Base-by-base conservation (phyloP, 2,797 vertebrate genomes). In the Rhinoraja longicauda region DNA sequence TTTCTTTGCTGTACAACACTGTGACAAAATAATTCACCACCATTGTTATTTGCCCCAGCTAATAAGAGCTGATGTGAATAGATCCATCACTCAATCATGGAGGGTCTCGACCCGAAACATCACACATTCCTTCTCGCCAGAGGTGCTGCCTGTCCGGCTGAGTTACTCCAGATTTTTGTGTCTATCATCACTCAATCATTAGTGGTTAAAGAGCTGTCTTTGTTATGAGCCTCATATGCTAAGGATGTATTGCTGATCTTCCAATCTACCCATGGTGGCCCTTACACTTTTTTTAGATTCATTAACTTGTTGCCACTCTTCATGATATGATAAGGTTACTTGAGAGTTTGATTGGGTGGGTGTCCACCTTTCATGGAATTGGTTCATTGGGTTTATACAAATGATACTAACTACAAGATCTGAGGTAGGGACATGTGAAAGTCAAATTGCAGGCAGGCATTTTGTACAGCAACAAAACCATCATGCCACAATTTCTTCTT, bases 1-100 rank as follows among this genome's bases (percentile, higher is more conserved):
- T 67, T 67, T 67, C 64, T 67, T 17, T 73, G 70, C 70, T 21
- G 70, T 73, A 21, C 70, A 73, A 21, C 70, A 21, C 70, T 73
- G 64, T 67, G 17, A 17, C 64, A 12, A 12, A 24, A 21, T 19
- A 73, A 26, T 9, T 73, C 13, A 53, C 72, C 24, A 39, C 72
- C 45, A 73, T 75, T 73, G 39, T 73, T 92, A 39, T 26, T 24
- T 92, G 90, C 45, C 13, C 21, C 67, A 67, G 84, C n/a, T 67
- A 88, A 19, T 88, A 36, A 88, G 59, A 88, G 62, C 84, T 67
- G 29, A 72, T 32, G 21, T 91, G 90, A 72, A 73, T 73, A 39
- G 90, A 24, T 73, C 39, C 32, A 26, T 45, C 64, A 73, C 24
- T 75, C 29, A 53, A 10, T 92, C 70, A 73, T 92, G 45, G 45